A percentile compares a stretch with the other conserved stretches of the same genome.
These are phyloP conservation scores for Dexiosoma caninum DNA, from an alignment of 2,888 invertebrate species.

Conservation along the genomic window DNA sequence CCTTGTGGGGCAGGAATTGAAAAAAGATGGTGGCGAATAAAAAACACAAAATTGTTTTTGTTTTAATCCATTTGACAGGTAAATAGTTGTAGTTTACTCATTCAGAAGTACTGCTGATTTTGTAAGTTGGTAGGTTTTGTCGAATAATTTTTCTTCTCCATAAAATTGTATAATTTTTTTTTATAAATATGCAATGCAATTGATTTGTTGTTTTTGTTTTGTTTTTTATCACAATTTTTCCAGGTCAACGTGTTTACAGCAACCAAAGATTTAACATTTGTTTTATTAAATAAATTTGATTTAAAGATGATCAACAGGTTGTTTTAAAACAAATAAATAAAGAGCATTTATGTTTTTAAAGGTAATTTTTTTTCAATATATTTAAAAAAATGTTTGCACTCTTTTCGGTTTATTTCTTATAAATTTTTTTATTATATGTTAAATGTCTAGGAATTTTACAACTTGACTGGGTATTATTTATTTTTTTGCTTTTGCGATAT, in stretches of 20 bases:
- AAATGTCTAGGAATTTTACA: background rate
- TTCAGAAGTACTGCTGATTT: background rate
- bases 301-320: conserved; percentile 42
- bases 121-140: background rate
- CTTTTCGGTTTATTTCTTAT: background rate
- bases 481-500: background rate
- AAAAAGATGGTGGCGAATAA: background rate
- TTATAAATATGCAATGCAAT: background rate
- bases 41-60: background rate
- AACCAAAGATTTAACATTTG: conserved; percentile 2
- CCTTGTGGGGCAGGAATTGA: background rate
- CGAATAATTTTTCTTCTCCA: too few relatives aligned
- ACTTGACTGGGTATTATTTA: background rate
- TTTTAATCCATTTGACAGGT: conserved; percentile 50
- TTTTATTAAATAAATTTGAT: conserved; percentile 11
- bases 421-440: background rate
- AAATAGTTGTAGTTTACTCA: background rate
- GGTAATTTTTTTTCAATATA: conserved; percentile 12
- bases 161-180: conserved; percentile 16
- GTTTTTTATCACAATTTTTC: conserved; percentile 47
- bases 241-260: conserved; percentile 48
- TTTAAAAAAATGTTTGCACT: conserved; percentile 29
- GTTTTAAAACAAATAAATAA: conserved; percentile 7
- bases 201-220: background rate
- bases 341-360: background rate